Percentiles rank a stretch among this genome's conserved stretches.
Evolutionary conservation across 2,113 vertebrate species (phyloP).

Genomic region (Elanus axillaris): DNA sequence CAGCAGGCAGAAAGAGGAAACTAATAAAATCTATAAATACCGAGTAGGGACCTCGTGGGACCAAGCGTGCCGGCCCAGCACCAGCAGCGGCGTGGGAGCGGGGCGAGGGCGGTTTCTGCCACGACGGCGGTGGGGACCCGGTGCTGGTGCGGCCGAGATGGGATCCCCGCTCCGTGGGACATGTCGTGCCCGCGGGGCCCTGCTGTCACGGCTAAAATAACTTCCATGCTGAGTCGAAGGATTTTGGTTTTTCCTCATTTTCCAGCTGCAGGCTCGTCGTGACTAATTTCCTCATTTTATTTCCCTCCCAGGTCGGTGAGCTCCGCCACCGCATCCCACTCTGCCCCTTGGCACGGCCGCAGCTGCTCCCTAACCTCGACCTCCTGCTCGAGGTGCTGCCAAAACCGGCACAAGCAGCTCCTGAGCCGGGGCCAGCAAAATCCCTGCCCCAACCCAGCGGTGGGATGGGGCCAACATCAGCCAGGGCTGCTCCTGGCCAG

Average conservation of each 20-base stretch:
- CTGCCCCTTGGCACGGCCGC: fast-evolving
- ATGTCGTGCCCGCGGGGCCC: not conserved
- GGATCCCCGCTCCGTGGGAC: not conserved
- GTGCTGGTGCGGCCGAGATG: fast-evolving
- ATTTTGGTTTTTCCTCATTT: not conserved
- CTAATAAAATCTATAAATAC: not conserved
- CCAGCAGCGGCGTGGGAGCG: not conserved
- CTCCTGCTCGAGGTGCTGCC: not conserved
- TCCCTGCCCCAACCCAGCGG: fast-evolving
- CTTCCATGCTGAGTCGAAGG: not conserved
- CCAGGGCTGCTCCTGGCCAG: not conserved
- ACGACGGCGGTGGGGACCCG: fast-evolving
- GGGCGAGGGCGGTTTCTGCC: not conserved
- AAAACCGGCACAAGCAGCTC: not conserved
- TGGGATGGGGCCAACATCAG: not conserved
- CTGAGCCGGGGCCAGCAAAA: not conserved
- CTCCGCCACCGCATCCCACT: fast-evolving
- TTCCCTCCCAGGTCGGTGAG: not conserved
- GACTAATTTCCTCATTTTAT: slow-evolving; percentile 19
- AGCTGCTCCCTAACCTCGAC: not conserved
- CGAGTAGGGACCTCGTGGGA: not conserved
- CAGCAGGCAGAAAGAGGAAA: not conserved
- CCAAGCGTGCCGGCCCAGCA: not conserved
- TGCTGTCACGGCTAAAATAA: not conserved
- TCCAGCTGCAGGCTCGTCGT: not conserved